Evolutionary conservation across 2,113 vertebrate species (phyloP), one percentile per base, ranked within the genome.

Genomic region (Lates calcarifer): DNA sequence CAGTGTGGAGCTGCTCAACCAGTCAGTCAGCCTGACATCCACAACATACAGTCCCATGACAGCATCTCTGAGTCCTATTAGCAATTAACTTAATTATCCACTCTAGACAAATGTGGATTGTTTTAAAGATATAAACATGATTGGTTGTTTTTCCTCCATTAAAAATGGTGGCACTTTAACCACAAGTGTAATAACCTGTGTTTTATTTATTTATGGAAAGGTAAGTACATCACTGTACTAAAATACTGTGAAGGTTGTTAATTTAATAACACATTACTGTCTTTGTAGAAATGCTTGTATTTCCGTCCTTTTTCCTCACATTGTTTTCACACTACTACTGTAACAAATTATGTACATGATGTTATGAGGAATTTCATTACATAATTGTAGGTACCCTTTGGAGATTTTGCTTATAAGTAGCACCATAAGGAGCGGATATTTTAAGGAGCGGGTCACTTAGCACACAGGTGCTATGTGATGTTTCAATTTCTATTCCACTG

Each of bases 1-100:
- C 85, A 15, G 24, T 73, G 77, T 61, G 62, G 49, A 77, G 74
- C 71, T 2, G 43, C 62, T 74, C 65, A 79, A 68, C 74, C 83
- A 70, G 83, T 71, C 74, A 70, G 47, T 56, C 60, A 82, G 57
- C 37, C 45, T 55, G 55, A 75, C 65, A 58, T 26, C 31, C 39
- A 26, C 60, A 77, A 75, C 67, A 74, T 56, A 43, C 63, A 72
- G 41, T 63, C 55, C 20, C 37, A 58, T 77, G 61, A 77, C 74
- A 60, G 49, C 74, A 31, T 64, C 31, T 37, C 61, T 24, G 51
- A 75, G 33, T 57, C 60, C 84, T 56, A 22, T 31, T 66, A 35
- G 53, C 28, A 61, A 24, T 75, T 68, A 82, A 56, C 66, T 26
- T 35, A 41, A 69, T 77, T 33, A 75, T 39, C 56, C 13, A 53